These are phyloP conservation scores for Trypoxylus dichotomus DNA, from an alignment of 1,140 invertebrate genomes.

Conservation along the genomic window DNA sequence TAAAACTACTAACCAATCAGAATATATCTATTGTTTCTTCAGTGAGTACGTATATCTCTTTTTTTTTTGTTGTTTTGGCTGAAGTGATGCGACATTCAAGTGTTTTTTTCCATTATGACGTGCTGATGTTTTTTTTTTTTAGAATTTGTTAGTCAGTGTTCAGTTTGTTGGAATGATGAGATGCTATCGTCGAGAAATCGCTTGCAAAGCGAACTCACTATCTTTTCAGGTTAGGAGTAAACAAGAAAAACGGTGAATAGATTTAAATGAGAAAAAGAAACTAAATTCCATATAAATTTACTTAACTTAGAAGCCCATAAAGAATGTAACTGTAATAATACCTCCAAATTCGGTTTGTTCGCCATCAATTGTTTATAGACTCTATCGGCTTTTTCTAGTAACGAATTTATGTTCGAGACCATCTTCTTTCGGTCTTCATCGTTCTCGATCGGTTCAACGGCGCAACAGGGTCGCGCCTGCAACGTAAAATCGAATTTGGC, in stretches of 20 bases:
- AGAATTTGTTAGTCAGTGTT: no score
- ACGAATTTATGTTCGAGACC: slow-evolving; percentile 83
- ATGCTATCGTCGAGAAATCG: no score
- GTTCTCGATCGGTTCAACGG: slow-evolving; percentile 95
- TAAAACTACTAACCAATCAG: no score
- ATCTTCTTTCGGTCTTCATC: slow-evolving; percentile 97
- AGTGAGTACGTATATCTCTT: no score
- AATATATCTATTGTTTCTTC: no score
- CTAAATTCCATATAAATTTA: not conserved
- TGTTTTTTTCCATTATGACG: no score
- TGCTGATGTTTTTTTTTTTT: no score
- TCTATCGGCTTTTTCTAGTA: slow-evolving; percentile 92
- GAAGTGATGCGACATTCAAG: no score
- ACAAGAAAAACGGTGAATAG: not conserved
- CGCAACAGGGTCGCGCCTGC: slow-evolving; percentile 87
- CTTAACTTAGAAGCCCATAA: slow-evolving; percentile 11
- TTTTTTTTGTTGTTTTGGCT: no score
- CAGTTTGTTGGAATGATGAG: no score
- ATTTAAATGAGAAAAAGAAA: not conserved
- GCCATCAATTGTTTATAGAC: slow-evolving; percentile 88
- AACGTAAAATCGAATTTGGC: slow-evolving; percentile 98
- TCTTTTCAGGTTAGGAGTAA: not conserved
- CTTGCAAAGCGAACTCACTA: no score
- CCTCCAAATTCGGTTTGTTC: slow-evolving; percentile 87
- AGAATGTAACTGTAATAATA: slow-evolving; percentile 32